Conservation (phyloP, 2,797 vertebrate species). For the Coranthus polyacanthus region DNA sequence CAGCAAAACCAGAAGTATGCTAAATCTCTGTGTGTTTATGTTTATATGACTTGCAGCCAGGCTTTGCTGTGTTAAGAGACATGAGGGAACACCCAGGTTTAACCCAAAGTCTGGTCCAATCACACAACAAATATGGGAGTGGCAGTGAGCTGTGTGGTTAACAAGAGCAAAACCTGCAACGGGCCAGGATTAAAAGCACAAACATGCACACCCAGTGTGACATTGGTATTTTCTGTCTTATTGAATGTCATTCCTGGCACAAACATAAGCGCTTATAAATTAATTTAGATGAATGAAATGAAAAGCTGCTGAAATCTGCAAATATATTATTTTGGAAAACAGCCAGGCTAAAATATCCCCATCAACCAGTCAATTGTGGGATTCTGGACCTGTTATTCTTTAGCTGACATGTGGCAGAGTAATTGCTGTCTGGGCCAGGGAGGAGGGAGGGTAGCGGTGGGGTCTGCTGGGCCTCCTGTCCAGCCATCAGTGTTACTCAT, state of each 20-base stretch:
- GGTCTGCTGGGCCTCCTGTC: slow-evolving; percentile 55
- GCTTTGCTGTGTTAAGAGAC: slow-evolving; percentile 43
- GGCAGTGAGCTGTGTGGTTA: slow-evolving; percentile 55
- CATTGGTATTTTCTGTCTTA: slow-evolving; percentile 29
- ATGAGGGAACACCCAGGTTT: slow-evolving; percentile 47
- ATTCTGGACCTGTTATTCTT: slow-evolving; percentile 67
- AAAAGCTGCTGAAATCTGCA: slow-evolving; percentile 59
- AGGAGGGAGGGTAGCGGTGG: slow-evolving; percentile 44
- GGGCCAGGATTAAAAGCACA: slow-evolving; percentile 39
- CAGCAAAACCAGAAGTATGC: slow-evolving; percentile 18
- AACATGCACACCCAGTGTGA: slow-evolving; percentile 43
- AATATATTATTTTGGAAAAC: slow-evolving; percentile 50
- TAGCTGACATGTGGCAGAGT: slow-evolving; percentile 71
- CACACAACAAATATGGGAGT: slow-evolving; percentile 46
- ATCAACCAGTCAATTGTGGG: slow-evolving; percentile 56
- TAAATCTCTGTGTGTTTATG: slow-evolving; percentile 30
- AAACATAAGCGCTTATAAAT: slow-evolving; percentile 41
- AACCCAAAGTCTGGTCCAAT: slow-evolving; percentile 58
- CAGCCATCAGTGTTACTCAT: slow-evolving; percentile 64
- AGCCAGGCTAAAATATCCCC: slow-evolving; percentile 52
- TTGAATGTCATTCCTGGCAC: slow-evolving; percentile 41
- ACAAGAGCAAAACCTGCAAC: slow-evolving; percentile 31
- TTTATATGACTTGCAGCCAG: slow-evolving; percentile 34
- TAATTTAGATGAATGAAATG: slow-evolving; percentile 68
- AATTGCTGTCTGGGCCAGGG: slow-evolving; percentile 71